phyloP scores from a whole-genome alignment of 1,140 invertebrate genomes.

The Ptiloglossa arizonensis region DNA sequence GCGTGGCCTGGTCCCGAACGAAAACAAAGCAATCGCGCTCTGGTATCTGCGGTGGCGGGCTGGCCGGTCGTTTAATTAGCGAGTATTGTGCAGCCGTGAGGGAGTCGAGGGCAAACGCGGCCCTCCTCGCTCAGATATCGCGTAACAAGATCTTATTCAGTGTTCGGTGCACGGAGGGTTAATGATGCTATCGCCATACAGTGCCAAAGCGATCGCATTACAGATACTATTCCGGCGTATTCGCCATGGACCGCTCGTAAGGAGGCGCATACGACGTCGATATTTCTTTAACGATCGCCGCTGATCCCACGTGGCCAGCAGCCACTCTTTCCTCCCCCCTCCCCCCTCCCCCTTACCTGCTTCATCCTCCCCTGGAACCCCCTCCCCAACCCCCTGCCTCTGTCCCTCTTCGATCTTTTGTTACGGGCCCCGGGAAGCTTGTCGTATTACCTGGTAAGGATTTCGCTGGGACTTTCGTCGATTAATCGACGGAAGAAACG shows the following conservation, averaged over 20 bases:
- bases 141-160: constrained; percentile 81
- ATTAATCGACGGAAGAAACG: constrained; percentile 43
- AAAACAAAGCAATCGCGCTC: constrained; percentile 81
- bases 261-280: constrained; percentile 68
- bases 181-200: constrained; percentile 81
- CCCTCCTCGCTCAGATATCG: constrained; percentile 70
- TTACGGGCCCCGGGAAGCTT: constrained; percentile 45
- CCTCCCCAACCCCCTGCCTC: too few relatives aligned
- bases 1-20: constrained; percentile 74
- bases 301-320: constrained; percentile 60
- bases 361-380: too few relatives aligned
- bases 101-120: constrained; percentile 45
- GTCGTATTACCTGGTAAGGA: constrained; percentile 60
- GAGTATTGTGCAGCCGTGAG: constrained; percentile 76
- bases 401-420: constrained; percentile 42
- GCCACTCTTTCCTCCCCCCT: neutral
- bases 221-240: constrained; percentile 74
- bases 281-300: constrained; percentile 72
- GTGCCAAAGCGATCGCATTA: constrained; percentile 81
- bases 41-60: constrained; percentile 78
- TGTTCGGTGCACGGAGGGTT: constrained; percentile 78
- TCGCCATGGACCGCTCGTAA: constrained; percentile 56
- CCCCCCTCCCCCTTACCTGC: neutral
- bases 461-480: constrained; percentile 49
- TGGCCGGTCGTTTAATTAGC: constrained; percentile 80